phyloP scores from a whole-genome alignment of 2,888 invertebrate species.

The Acanthopleura granulata region DNA sequence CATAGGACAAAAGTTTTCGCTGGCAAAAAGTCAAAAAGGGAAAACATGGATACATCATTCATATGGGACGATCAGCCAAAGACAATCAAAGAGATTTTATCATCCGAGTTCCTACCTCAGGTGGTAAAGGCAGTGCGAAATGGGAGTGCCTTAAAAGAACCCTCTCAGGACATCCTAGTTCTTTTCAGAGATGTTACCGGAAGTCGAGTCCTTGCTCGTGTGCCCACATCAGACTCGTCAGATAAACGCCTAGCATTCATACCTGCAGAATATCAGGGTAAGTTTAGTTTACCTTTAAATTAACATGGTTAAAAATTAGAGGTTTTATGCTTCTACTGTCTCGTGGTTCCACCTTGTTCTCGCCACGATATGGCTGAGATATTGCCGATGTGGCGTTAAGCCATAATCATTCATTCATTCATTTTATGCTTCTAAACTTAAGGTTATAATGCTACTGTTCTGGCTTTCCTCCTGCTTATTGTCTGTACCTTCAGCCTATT shows the following conservation, averaged over 20 bases:
- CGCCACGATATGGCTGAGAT: too few species aligned
- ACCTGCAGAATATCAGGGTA: slow-evolving; percentile 9
- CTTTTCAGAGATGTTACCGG: neutral
- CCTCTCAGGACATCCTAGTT: neutral
- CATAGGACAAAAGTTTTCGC: too few species aligned
- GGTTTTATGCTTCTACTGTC: too few species aligned
- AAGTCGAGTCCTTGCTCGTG: neutral
- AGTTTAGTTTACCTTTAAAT: neutral
- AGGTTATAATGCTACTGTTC: too few species aligned
- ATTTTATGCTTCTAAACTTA: too few species aligned
- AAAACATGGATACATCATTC: neutral
- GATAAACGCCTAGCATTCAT: slow-evolving; percentile 5
- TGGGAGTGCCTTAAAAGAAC: too few species aligned
- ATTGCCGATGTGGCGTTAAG: too few species aligned
- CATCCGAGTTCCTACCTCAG: neutral
- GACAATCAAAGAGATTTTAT: slow-evolving; percentile 9
- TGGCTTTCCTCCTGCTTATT: too few species aligned
- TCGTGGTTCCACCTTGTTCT: too few species aligned
- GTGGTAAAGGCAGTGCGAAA: neutral
- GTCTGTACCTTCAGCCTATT: too few species aligned
- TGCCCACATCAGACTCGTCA: neutral
- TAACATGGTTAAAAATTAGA: neutral
- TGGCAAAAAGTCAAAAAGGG: too few species aligned
- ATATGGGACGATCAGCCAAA: slow-evolving; percentile 7
- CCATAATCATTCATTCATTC: too few species aligned